Evolutionary conservation across 1,140 invertebrate genomes (phyloP).

Genomic region (Plodia interpunctella): DNA sequence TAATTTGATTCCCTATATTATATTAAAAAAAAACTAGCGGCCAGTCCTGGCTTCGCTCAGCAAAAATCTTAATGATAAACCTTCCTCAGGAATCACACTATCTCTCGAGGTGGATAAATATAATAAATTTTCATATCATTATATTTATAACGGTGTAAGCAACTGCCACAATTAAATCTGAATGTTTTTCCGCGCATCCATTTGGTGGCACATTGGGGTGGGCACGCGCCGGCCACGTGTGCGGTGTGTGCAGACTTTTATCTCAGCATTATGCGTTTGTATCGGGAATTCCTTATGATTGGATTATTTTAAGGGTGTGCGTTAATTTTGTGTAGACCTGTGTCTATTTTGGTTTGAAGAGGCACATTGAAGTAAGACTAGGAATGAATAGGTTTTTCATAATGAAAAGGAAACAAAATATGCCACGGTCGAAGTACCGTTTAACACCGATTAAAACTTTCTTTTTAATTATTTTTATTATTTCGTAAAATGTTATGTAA

Average conservation of each 20-base stretch:
- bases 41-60: too few species aligned
- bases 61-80: too few species aligned
- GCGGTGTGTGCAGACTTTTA: conserved; percentile 38
- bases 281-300: not conserved
- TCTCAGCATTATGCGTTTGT: conserved; percentile 41
- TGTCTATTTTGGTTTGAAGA: not conserved
- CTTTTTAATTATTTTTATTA: too few species aligned
- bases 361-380: not conserved
- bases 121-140: conserved; percentile 18
- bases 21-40: too few species aligned
- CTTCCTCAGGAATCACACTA: too few species aligned
- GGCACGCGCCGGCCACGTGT: conserved; percentile 62
- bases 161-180: conserved; percentile 24
- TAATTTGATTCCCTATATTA: too few species aligned
- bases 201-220: conserved; percentile 38
- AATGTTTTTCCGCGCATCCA: conserved; percentile 48
- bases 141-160: conserved; percentile 31
- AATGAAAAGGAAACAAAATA: too few species aligned
- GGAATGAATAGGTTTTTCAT: too few species aligned
- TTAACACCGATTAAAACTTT: too few species aligned
- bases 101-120: too few species aligned
- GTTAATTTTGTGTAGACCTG: not conserved
- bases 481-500: too few species aligned
- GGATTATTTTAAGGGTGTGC: conserved; percentile 8
- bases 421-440: too few species aligned